Conservation (phyloP, 2,888 invertebrate genomes). For the Drosophila longiperda region DNA sequence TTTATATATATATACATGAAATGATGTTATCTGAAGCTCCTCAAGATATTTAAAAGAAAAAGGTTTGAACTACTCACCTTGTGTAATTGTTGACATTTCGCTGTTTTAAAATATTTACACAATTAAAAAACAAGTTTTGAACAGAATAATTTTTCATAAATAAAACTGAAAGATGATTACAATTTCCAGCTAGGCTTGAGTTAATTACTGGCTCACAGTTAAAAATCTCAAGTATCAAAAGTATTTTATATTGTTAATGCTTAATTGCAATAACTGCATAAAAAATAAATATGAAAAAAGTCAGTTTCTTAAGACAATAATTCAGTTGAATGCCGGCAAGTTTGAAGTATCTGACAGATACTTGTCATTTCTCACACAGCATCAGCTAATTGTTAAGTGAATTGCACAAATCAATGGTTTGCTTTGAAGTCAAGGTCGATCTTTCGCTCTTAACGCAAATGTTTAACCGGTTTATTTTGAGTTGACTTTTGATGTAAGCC, state of each 20-base stretch:
- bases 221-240: background rate
- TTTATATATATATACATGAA: background rate
- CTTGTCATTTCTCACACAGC: background rate
- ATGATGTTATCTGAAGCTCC: too few species aligned
- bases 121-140: background rate
- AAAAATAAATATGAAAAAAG: background rate
- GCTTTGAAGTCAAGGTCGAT: constrained; percentile 66
- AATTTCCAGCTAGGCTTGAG: background rate
- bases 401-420: constrained; percentile 13
- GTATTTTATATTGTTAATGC: background rate
- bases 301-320: background rate
- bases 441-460: constrained; percentile 50
- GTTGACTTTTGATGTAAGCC: constrained; percentile 9
- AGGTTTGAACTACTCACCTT: background rate
- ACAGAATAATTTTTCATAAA: background rate
- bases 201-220: background rate
- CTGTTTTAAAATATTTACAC: background rate
- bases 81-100: background rate
- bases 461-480: constrained; percentile 56
- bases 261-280: background rate
- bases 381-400: constrained; percentile 4
- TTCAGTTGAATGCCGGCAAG: background rate
- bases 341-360: constrained; percentile 2
- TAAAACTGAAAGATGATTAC: background rate
- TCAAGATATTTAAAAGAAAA: background rate